phyloP scores from a whole-genome alignment of 1,140 invertebrate species.

The Lethrus apterus region DNA sequence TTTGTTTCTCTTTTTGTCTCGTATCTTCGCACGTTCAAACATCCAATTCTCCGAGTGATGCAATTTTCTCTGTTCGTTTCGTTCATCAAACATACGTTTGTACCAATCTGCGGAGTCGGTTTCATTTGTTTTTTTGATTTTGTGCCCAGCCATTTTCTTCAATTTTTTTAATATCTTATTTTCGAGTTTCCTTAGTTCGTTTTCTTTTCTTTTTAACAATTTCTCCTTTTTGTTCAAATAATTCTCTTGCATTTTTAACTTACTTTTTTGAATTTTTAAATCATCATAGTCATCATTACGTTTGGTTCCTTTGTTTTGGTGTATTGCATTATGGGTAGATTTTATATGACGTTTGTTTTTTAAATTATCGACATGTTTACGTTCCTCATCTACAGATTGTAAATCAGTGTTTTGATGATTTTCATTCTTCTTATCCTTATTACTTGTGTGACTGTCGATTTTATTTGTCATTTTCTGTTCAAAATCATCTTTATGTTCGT shows the following conservation, averaged over 20 bases:
- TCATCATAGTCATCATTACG: not conserved
- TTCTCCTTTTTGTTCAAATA: not conserved
- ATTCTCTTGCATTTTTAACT: not conserved
- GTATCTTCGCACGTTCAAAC: constrained; percentile 15
- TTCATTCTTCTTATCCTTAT: too few species aligned
- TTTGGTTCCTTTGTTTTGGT: not conserved
- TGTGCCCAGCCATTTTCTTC: not conserved
- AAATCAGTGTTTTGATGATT: too few species aligned
- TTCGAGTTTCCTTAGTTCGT: not conserved
- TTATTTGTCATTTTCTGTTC: too few species aligned
- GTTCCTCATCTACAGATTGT: too few species aligned
- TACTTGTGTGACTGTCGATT: too few species aligned
- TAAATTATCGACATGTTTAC: too few species aligned
- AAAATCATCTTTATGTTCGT: too few species aligned
- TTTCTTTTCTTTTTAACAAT: not conserved
- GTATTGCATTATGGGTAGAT: not conserved
- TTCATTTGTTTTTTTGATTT: constrained; percentile 3
- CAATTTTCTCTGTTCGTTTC: constrained; percentile 20
- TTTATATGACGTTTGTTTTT: not conserved
- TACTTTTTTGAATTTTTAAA: not conserved
- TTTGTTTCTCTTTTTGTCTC: constrained; percentile 20
- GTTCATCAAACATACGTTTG: constrained; percentile 18
- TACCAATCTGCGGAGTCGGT: too few species aligned
- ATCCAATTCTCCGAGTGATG: constrained; percentile 17
- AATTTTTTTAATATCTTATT: not conserved